A percentile compares a stretch with the other conserved stretches of the same genome.
Conservation (phyloP, 2,888 invertebrate species). For the Heteromyza rotundicornis region DNA sequence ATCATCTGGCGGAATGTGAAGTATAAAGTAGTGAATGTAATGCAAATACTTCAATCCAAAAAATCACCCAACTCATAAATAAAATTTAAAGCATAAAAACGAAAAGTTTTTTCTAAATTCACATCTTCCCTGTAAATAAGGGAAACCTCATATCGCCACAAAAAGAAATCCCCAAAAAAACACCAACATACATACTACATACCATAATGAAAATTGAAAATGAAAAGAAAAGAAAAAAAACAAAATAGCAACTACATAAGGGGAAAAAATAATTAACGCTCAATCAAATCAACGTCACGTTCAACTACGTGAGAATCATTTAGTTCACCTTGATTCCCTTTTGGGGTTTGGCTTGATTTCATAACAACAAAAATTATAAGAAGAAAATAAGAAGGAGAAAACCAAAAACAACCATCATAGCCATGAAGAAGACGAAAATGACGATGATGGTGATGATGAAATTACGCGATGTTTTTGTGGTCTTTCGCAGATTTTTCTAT, state of each 20-base stretch:
- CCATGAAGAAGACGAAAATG: neutral
- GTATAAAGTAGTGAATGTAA: too few species aligned
- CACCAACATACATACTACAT: too few species aligned
- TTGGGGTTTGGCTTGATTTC: neutral
- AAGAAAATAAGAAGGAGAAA: neutral
- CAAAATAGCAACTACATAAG: conserved; percentile 38
- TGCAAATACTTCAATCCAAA: too few species aligned
- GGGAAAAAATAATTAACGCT: conserved; percentile 57
- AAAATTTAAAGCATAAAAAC: too few species aligned
- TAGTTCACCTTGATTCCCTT: conserved; percentile 38
- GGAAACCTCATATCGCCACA: too few species aligned
- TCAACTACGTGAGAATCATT: conserved; percentile 63
- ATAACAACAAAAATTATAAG: neutral
- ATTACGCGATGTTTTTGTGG: conserved; percentile 5
- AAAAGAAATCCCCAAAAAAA: too few species aligned
- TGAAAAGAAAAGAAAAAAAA: conserved; percentile 8
- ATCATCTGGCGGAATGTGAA: too few species aligned
- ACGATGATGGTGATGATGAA: neutral
- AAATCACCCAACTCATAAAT: too few species aligned
- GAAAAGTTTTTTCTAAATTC: too few species aligned
- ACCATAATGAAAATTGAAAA: neutral
- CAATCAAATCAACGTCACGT: conserved; percentile 64
- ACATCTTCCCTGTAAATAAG: too few species aligned
- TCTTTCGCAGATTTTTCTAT: neutral
- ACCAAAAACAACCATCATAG: neutral